Evolutionary conservation across 37 sponge, comb jelly and placozoan species (phyloP), one percentile per base, ranked within the genome.

Genomic region (Beroe forskalii): DNA sequence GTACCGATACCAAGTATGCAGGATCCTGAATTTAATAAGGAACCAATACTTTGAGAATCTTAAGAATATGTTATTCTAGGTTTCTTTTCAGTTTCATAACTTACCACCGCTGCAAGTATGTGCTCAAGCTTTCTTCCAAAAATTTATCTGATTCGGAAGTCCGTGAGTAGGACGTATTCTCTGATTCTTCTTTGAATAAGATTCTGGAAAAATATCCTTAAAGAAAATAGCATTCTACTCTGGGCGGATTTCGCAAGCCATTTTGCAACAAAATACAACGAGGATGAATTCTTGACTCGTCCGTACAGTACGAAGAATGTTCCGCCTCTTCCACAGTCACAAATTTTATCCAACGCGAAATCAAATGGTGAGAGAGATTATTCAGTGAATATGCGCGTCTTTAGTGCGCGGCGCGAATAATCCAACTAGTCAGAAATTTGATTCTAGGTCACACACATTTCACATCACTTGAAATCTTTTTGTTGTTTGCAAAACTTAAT

Each of bases 261-360:
- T 80, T 38, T 80, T 80, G 86, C 86, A 80, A 80, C 86, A 80
- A 80, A 43, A 72, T 38, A 80, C 86, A 80, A 80, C 86, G 86
- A 19, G 86, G 55, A 44, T 17, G 19, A 17, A 37, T 32, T 28
- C 72, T 37, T 36, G 55, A 48, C 55, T 48, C 55, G 12, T 48
- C 12, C 55, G 12, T 6, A 48, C 12, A 48, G n/a, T 12, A 48
- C 55, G 12, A 48, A 48, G 55, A 48, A 48, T 48, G 55, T 48
- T 42, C 55, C 8, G 86, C 86, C 86, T 80, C 86, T 24, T 80
- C 55, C 86, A 80, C 86, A 80, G 37, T n/a, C 30, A 27, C 3
- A 22, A 20, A 42, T 80, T 80, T 80, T 44, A 80, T 80, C 86
- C 86, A 80, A 80, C 55, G 48, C 55, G 86, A 80, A 2, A 69